Conservation (phyloP, 2,888 invertebrate genomes). For the Drosophila ezoana region DNA sequence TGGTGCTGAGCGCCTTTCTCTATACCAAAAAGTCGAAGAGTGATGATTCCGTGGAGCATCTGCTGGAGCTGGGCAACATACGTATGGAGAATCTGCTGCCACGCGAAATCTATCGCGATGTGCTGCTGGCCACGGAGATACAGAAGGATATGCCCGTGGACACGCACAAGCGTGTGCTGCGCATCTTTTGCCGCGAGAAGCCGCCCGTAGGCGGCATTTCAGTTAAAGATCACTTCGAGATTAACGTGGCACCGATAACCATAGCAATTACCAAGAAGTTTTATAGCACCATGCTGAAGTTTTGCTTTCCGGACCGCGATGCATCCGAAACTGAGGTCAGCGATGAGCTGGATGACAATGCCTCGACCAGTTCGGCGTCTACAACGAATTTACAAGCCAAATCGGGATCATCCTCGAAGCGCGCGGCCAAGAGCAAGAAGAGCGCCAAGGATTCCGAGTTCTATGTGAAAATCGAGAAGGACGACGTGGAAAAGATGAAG, state of each 20-base stretch:
- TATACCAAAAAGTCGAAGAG: constrained; percentile 98
- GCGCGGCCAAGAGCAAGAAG: constrained; percentile 85
- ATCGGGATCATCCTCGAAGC: constrained; percentile 67
- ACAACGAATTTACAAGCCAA: constrained; percentile 84
- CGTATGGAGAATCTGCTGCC: constrained; percentile 97
- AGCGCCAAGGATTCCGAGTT: constrained; percentile 93
- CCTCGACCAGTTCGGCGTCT: constrained; percentile 86
- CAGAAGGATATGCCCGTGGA: constrained; percentile 95
- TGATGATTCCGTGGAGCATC: constrained; percentile 98
- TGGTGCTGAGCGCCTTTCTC: constrained; percentile 97
- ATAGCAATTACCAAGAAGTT: constrained; percentile 97
- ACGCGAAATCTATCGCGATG: constrained; percentile 96
- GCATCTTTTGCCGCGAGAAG: constrained; percentile 97
- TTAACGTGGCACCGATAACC: constrained; percentile 97
- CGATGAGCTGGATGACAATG: constrained; percentile 87
- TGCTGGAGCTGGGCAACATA: constrained; percentile 97
- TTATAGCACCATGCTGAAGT: constrained; percentile 98
- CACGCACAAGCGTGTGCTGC: constrained; percentile 92
- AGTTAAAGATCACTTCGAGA: constrained; percentile 99
- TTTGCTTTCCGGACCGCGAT: constrained; percentile 98
- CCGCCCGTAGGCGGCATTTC: constrained; percentile 99
- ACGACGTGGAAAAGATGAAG: constrained; percentile 95
- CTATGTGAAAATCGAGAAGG: constrained; percentile 94
- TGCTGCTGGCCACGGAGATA: constrained; percentile 91
- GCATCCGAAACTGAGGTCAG: constrained; percentile 90